Evolutionary conservation across 2,888 invertebrate species (phyloP).

Genomic region (Latrodectus elegans): DNA sequence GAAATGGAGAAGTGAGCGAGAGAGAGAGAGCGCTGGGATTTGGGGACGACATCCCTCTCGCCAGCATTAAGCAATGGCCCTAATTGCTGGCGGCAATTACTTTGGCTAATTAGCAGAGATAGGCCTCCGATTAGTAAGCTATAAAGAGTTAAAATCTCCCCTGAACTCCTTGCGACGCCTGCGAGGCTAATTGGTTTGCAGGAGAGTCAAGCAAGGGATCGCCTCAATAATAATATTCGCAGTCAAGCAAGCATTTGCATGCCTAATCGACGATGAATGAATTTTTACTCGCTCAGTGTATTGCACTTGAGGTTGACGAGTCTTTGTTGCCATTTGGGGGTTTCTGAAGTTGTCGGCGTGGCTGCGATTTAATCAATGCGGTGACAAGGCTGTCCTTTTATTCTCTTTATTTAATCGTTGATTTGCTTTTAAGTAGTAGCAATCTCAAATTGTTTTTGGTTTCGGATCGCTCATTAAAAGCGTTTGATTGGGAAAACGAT

Average conservation of each 20-base stretch:
- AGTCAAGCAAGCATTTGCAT: slow-evolving; percentile 51
- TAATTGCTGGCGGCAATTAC: slow-evolving; percentile 62
- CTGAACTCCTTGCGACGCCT: slow-evolving; percentile 42
- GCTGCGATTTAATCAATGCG: slow-evolving; percentile 2
- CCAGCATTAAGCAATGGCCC: slow-evolving; percentile 55
- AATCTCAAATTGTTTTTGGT: not conserved
- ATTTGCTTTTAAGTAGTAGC: slow-evolving; percentile 1
- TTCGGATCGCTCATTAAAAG: not conserved
- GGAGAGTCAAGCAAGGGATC: slow-evolving; percentile 29
- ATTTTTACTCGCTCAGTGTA: slow-evolving; percentile 17
- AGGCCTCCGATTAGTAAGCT: slow-evolving; percentile 58
- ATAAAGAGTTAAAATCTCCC: slow-evolving; percentile 51
- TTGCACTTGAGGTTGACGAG: slow-evolving; percentile 8
- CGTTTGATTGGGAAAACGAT: too few relatives aligned
- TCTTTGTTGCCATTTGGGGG: slow-evolving; percentile 26
- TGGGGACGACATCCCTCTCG: slow-evolving; percentile 35
- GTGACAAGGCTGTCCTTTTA: not conserved
- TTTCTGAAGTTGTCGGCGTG: not conserved
- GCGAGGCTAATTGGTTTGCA: slow-evolving; percentile 53
- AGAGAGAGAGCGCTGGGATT: slow-evolving; percentile 26
- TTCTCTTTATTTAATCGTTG: slow-evolving; percentile 5
- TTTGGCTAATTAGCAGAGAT: slow-evolving; percentile 64
- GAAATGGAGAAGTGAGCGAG: slow-evolving; percentile 18
- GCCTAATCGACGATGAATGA: slow-evolving; percentile 41
- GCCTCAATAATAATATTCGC: slow-evolving; percentile 60